Base-by-base conservation (phyloP, 1,140 invertebrate species). In the Drosophila subobscura region DNA sequence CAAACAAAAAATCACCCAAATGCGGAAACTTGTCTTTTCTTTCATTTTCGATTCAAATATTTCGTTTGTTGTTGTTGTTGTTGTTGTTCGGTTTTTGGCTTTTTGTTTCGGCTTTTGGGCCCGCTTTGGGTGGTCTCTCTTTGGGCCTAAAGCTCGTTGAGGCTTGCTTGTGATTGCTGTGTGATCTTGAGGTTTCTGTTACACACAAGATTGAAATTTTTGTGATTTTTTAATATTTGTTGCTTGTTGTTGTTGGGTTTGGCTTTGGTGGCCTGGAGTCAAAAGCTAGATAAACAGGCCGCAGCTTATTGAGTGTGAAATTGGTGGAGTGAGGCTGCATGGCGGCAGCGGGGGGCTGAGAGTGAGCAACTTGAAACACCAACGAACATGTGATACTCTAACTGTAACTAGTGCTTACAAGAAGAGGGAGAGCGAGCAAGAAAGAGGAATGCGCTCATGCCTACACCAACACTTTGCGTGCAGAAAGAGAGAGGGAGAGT, bases 11-110 rank as follows among this genome's bases (percentile, higher is more conserved):
- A 71, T 20, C 16, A 61, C 55, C 79, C 74, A 90, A 90, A 89
- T 89, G 77, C 77, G 77, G 86, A 77, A 90, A 90, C 86, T 90
- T 86, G 86, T 90, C 85, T 88, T 74, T 66, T 50, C 51, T 64
- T 64, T 37, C 60, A 65, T 61, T 61, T 44, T 47, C 56, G 55
- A 50, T 42, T 72, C 44, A 45, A 33, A 41, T 33, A 70, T 50
- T 70, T 47, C 16, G 16, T 20, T 20, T 20, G 0, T 71, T 67
- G 12, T 33, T 16, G 44, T 44, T 41, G 16, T 27, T 70, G 71
- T 45, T 61, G 50, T 50, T 33, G 29, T 4, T 63, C 10, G 29
- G 33, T 40, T 46, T 63, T 42, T 27, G n/a, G 8, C 25, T 44
- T 64, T 59, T 46, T 40, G 42, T 4, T 72, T 25, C 50, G 23